Evolutionary conservation across 53 echinoderm and acorn worm genomes (phyloP), one percentile per base, ranked within the genome.

Genomic region (Holothuria scabra): DNA sequence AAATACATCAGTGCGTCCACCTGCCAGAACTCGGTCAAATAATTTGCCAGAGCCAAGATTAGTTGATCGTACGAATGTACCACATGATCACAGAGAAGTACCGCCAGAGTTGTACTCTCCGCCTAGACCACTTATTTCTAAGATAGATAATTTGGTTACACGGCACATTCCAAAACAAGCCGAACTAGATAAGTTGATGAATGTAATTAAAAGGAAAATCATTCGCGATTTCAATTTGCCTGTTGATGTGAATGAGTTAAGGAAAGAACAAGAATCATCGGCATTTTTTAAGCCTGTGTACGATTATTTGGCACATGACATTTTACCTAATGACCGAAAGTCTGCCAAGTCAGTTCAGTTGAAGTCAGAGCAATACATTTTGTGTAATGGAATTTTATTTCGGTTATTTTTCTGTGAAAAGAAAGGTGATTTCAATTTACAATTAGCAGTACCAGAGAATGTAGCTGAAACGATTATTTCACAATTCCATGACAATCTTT

Each of bases 191-290:
- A 35, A 35, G 6, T 35, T 35, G 6, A 35, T 35, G 35, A 35
- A 35, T 35, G 35, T 35, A 3, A 35, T 35, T 35, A 35, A 35
- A 6, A 35, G 6, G 22, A 68, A 68, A 4, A 32, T 68, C 34
- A 68, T 68, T 68, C 44, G 68, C 34, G 68, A 68, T 22, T 68
- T 33, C 16, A 68, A 68, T 68, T 68, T 68, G 35, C 37, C 35
- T 66, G 66, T 19, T 28, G 60, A 60, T 60, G 60, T 66, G 19
- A 30, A 66, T 28, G 66, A 66, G 29, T 66, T 66, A 2, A 30
- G 66, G 28, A 66, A 66, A 32, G 33, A 66, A 66, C 30, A 66
- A 23, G 66, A 66, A 66, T n/a, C 33, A 19, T 28, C 25, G 8
- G 35, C 68, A 21, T 33, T 21, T 22, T 65, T 31, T 16, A 68